Base-by-base conservation (phyloP, 2,113 vertebrate species). In the Nothocercus julius region DNA sequence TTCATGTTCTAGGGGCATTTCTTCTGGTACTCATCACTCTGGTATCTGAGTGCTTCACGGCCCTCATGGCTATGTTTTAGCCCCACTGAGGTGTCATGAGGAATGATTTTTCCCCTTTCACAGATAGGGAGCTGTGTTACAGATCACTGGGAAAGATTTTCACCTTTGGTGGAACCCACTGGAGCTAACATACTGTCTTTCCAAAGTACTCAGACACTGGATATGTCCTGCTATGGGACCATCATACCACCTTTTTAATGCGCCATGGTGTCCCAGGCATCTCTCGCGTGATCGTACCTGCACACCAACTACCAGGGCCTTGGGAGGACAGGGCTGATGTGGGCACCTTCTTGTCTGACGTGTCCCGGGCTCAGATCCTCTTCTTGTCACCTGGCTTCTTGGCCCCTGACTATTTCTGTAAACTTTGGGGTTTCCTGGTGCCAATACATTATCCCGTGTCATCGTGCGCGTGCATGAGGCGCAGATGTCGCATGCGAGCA, bases 1-100 rank as follows among this genome's bases (percentile, higher is more conserved):
- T 66, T 85, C n/a, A 93, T 89, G 82, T 72, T 78, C 76, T 36
- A 1, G 7, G 27, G 58, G 54, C 28, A 13, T 93, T 90, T 95
- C 76, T 87, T 93, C 63, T 85, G 75, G 49, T 77, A 53, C 59
- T 92, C 89, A 63, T 82, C 82, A 85, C 75, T 89, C 44, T 69
- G 69, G 25, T 85, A 69, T 69, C 49, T 69, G 58, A 62, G 44
- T 34, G 54, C 49, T 70, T 89, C 91, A 34, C 40, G 85, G 2
- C 56, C 44, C 34, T 94, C 49, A 30, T 0, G 2, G 81, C 66
- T 86, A 81, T 86, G 78, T 82, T 36, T 93, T 85, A 75, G 68
- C 70, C 59, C 14, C 38, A 13, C 28, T n/a, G 67, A 79, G 32
- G 38, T 79, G 47, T 27, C 16, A 20, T 5, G 51, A 64, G 53